Evolutionary conservation across 2,113 vertebrate species (phyloP).

Genomic region (Stegastes partitus): DNA sequence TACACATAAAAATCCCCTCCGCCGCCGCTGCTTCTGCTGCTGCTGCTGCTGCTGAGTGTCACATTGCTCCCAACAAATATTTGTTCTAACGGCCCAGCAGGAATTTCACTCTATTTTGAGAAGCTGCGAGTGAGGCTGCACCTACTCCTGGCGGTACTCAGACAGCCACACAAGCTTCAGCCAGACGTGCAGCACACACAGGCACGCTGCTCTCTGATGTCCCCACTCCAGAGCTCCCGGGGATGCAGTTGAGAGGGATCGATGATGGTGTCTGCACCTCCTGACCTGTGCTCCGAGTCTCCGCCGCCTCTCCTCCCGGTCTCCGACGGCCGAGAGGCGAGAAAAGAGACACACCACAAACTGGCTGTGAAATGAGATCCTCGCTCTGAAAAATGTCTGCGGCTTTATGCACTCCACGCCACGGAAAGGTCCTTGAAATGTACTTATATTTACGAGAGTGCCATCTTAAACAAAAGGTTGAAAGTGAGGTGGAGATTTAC

Average conservation of each 20-base stretch:
- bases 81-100: conserved; percentile 32
- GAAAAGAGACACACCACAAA: conserved; percentile 22
- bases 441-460: conserved; percentile 35
- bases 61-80: conserved; percentile 48
- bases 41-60: conserved; percentile 22
- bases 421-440: conserved; percentile 48
- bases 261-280: conserved; percentile 56
- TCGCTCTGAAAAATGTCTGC: conserved; percentile 42
- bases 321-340: conserved; percentile 27
- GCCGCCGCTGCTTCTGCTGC: not conserved
- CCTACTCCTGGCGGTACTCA: conserved; percentile 19
- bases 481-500: conserved; percentile 13
- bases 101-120: conserved; percentile 58
- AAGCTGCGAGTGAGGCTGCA: conserved; percentile 12
- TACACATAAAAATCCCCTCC: conserved; percentile 27
- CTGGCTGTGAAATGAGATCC: conserved; percentile 52
- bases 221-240: conserved; percentile 34
- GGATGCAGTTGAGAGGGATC: conserved; percentile 56
- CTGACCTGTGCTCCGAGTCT: conserved; percentile 48
- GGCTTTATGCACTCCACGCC: conserved; percentile 30
- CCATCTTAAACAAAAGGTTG: conserved; percentile 54
- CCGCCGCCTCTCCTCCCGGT: conserved; percentile 40
- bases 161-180: not conserved
- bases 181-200: not conserved
- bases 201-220: conserved; percentile 31